A percentile compares a stretch with the other conserved stretches of the same genome.
Conservation (phyloP, 2,888 invertebrate species). For the Xestoiulus laeticollis region DNA sequence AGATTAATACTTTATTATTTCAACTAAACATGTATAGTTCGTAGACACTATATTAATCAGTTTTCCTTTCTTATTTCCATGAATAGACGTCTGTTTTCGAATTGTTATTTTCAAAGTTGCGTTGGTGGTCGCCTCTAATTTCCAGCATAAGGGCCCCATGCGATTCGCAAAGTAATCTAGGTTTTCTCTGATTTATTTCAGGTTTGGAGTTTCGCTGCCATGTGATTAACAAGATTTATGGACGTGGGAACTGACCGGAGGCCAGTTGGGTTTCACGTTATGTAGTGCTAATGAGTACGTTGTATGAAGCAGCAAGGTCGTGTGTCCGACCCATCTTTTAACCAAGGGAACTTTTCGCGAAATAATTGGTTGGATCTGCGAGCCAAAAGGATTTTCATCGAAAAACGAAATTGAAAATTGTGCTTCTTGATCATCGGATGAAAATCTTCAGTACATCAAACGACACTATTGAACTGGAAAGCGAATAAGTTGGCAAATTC, state of each 20-base stretch:
- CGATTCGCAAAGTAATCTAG: not conserved
- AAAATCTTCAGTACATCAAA: not conserved
- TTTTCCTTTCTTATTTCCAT: not conserved
- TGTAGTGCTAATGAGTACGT: not conserved
- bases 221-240: conserved; percentile 30
- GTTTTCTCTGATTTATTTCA: not conserved
- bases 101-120: not conserved
- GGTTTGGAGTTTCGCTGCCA: not conserved
- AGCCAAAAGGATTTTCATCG: not conserved
- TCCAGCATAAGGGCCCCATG: not conserved
- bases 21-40: not conserved
- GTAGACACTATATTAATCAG: not conserved
- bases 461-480: not conserved
- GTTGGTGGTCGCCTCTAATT: not conserved
- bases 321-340: not conserved
- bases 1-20: not conserved
- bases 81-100: not conserved
- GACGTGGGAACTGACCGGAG: not conserved
- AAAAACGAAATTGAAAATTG: not conserved
- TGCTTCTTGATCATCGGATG: not conserved
- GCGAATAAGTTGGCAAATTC: not conserved
- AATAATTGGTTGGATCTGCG: not conserved
- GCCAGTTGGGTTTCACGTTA: not conserved
- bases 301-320: not conserved
- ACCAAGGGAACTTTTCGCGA: not conserved